Evolutionary conservation across 2,888 invertebrate genomes (phyloP), one percentile per base, ranked within the genome.

Genomic region (Rhogogaster chlorosoma): DNA sequence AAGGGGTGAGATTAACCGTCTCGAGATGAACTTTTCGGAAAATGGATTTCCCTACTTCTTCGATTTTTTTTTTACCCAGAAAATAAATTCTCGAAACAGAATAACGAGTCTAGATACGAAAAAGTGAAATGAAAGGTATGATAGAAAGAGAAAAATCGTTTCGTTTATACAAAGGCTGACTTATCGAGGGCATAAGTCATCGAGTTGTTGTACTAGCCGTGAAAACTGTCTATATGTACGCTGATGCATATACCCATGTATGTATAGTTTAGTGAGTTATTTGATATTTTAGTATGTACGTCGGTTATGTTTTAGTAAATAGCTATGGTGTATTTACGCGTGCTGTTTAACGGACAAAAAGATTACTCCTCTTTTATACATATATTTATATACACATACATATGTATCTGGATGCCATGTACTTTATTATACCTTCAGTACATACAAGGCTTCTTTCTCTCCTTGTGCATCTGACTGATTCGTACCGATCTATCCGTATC

Each of bases 141-240:
- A 42, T 36, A 57, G 75, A 84, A 18, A 71, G 77, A 82, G 84
- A 70, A 86, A 84, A 85, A 42, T 10, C 3, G 78, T 70, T 78
- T 83, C 80, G 4, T 22, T 78, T 78, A 86, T 64, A 91, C 89
- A 89, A 90, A 89, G 86, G 86, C 80, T 91, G 90, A 92, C 89
- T 89, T 90, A 92, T 90, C 89, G 87, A 87, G 87, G 89, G 88
- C 89, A 90, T 91, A 91, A 92, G 90, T 92, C 87, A 85, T 83
- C 80, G n/a, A 83, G 77, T 84, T 80, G 85, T 80, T 85, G 61
- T 67, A 61, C 67, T 18, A 77, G 71, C 32, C 45, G 18, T 36
- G 6, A n/a, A 38, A 38, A 75, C 71, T 32, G 22, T 83, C 26
- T 85, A 84, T 85, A 84, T 12, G n/a, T 57, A 82, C 70, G 53